These are phyloP conservation scores for Aviceda subcristata DNA, from an alignment of 2,113 vertebrate genomes.

Conservation along the genomic window DNA sequence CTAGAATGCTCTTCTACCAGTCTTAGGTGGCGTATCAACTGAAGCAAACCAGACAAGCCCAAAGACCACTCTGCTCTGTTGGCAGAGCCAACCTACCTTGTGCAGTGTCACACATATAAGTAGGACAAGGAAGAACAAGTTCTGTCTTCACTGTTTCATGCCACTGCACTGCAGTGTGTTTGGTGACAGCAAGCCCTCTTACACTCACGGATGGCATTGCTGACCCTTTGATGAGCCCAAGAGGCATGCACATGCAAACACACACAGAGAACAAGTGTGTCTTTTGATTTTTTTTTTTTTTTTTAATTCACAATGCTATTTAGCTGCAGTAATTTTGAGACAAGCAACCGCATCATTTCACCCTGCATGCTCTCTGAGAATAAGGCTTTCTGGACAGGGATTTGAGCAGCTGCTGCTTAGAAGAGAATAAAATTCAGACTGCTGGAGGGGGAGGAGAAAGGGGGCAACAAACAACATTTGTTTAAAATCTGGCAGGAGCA, in stretches of 20 bases:
- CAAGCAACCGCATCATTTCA: background rate
- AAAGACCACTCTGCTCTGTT: background rate
- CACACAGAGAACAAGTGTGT: background rate
- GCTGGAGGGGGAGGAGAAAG: background rate
- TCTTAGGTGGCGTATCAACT: background rate
- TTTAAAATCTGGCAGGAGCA: conserved; percentile 52
- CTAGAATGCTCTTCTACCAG: background rate
- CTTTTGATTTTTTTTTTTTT: background rate
- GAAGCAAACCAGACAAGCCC: background rate
- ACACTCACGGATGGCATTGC: background rate
- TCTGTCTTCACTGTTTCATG: background rate
- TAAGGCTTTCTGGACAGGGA: conserved; percentile 40
- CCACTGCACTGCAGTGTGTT: background rate
- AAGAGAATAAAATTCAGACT: conserved; percentile 42
- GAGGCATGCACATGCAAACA: background rate
- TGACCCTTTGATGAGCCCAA: background rate
- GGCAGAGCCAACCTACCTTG: background rate
- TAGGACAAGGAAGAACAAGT: background rate
- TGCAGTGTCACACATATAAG: background rate
- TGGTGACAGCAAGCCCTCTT: background rate
- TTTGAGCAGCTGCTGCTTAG: conserved; percentile 59
- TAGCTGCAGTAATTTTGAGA: background rate
- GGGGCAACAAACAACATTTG: conserved; percentile 57
- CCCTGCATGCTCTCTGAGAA: background rate
- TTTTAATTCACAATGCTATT: background rate